phyloP scores from a whole-genome alignment of 2,888 invertebrate genomes.

The Scaeva pyrastri region DNA sequence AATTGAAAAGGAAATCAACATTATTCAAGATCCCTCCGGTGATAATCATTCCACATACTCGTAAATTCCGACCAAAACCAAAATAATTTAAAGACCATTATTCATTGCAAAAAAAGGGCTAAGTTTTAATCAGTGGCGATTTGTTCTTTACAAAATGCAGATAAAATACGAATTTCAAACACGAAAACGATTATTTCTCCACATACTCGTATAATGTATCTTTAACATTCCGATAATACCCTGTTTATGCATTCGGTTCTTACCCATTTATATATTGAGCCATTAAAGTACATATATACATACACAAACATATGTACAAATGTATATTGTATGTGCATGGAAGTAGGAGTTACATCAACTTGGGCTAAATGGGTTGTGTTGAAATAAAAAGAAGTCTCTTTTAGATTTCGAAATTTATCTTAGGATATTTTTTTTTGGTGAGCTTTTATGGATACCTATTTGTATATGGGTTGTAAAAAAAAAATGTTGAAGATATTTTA shows the following conservation, averaged over 20 bases:
- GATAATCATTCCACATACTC: background rate
- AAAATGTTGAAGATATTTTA: background rate
- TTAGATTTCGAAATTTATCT: background rate
- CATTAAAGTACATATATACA: background rate
- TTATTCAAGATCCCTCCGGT: background rate
- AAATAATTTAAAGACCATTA: background rate
- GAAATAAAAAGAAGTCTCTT: background rate
- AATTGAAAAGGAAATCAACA: too few relatives aligned
- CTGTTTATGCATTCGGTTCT: slow-evolving; percentile 3
- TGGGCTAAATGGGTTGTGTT: background rate
- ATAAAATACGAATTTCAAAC: too few relatives aligned
- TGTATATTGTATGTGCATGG: too few relatives aligned
- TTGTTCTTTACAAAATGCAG: background rate
- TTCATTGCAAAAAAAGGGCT: background rate
- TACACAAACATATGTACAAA: too few relatives aligned
- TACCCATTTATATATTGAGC: too few relatives aligned
- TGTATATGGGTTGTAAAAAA: too few relatives aligned
- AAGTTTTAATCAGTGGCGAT: background rate
- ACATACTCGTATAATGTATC: background rate
- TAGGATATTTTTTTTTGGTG: background rate
- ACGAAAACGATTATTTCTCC: too few relatives aligned
- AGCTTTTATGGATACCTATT: too few relatives aligned
- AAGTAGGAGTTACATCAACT: background rate
- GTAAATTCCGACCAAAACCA: too few relatives aligned
- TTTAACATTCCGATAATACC: background rate